Evolutionary conservation across 2,113 vertebrate genomes (phyloP).

Genomic region (Neogobius melanostomus): DNA sequence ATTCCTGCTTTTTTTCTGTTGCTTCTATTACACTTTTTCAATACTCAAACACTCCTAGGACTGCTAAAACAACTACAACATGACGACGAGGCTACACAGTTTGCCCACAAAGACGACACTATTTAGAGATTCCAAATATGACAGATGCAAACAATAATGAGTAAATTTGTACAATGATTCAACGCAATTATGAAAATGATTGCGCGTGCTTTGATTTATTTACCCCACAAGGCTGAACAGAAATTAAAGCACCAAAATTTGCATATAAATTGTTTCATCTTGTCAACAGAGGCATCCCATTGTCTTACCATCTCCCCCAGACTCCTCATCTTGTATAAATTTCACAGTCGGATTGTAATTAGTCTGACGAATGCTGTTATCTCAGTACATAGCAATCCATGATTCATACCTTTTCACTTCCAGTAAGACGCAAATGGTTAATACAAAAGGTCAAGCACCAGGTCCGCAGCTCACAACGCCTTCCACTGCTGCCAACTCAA

Average conservation of each 20-base stretch:
- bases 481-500: slow-evolving; percentile 23
- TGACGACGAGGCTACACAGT: background rate
- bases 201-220: background rate
- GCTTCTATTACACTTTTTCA: no score
- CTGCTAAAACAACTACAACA: background rate
- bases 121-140: background rate
- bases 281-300: background rate
- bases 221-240: background rate
- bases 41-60: background rate
- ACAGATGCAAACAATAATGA: background rate
- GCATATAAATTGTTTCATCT: slow-evolving; percentile 8
- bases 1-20: no score
- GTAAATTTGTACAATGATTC: background rate
- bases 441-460: slow-evolving; percentile 13
- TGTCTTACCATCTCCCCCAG: slow-evolving; percentile 7
- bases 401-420: slow-evolving; percentile 45
- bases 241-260: background rate
- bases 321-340: slow-evolving; percentile 8
- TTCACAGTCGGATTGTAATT: slow-evolving; percentile 16
- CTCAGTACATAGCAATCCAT: slow-evolving; percentile 37
- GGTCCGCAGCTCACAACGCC: slow-evolving; percentile 14
- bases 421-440: slow-evolving; percentile 29
- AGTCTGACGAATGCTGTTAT: slow-evolving; percentile 29
- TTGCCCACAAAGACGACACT: background rate
- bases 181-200: background rate